Evolutionary conservation across 2,888 invertebrate genomes (phyloP).

Genomic region (Hipparchia sbordonii): DNA sequence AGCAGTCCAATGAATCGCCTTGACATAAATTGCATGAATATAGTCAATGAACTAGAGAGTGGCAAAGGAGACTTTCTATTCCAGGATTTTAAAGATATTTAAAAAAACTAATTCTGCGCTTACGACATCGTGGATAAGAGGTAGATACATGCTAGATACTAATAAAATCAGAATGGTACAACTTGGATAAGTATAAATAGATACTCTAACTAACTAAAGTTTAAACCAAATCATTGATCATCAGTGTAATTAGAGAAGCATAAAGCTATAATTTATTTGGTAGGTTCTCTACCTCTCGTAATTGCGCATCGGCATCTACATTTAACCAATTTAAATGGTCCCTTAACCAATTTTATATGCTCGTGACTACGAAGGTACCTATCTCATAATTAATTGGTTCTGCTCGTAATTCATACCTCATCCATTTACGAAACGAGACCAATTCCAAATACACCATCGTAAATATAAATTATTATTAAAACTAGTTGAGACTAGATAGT

Average conservation of each 20-base stretch:
- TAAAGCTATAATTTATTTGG: not conserved
- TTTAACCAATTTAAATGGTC: constrained; percentile 3
- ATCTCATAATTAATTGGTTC: not conserved
- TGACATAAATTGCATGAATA: no score
- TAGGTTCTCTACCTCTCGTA: not conserved
- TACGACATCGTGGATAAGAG: no score
- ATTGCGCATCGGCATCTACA: not conserved
- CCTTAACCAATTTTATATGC: constrained; percentile 1
- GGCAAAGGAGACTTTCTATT: no score
- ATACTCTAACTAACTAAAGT: no score
- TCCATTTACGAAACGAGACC: constrained; percentile 3
- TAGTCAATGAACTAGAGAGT: no score
- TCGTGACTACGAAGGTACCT: not conserved
- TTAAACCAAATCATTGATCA: not conserved
- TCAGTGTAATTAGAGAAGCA: not conserved
- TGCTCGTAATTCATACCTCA: not conserved
- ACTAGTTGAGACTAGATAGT: no score
- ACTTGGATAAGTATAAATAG: no score
- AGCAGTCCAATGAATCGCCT: no score
- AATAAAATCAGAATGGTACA: no score
- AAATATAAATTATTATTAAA: not conserved
- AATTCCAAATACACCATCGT: not conserved
- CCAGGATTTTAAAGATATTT: no score
- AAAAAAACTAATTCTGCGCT: no score
- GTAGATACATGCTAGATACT: no score